A percentile compares a stretch with the other conserved stretches of the same genome.
These are phyloP conservation scores for Lapara coniferarum DNA, from an alignment of 2,888 invertebrate species.

Conservation along the genomic window DNA sequence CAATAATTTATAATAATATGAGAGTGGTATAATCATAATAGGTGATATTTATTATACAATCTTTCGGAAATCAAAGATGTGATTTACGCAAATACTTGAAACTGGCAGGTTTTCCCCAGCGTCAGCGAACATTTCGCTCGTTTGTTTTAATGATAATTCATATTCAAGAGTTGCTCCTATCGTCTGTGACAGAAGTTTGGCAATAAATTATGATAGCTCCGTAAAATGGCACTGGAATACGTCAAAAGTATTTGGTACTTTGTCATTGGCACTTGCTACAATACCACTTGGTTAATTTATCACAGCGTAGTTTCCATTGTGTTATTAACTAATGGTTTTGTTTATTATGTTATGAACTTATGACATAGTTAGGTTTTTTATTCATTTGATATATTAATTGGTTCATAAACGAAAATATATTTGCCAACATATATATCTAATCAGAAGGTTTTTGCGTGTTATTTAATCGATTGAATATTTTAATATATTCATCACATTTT, in stretches of 20 bases:
- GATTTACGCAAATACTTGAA: neutral
- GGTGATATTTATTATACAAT: neutral
- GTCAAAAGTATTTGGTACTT: conserved; percentile 11
- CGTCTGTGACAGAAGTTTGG: conserved; percentile 20
- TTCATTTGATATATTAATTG: neutral
- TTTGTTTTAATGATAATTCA: conserved; percentile 17
- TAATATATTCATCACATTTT: no score
- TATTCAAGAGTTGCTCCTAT: neutral
- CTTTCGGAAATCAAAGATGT: neutral
- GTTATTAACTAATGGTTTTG: conserved; percentile 2
- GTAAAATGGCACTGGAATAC: neutral
- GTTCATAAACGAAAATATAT: neutral
- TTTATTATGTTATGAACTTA: neutral
- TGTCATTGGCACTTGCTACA: neutral
- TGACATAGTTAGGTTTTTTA: neutral
- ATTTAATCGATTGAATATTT: neutral
- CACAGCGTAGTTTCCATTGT: neutral
- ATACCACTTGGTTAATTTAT: conserved; percentile 7
- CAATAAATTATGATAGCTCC: conserved; percentile 18
- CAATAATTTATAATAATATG: no score
- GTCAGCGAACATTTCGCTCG: conserved; percentile 1
- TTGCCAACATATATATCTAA: neutral
- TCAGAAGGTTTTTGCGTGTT: neutral
- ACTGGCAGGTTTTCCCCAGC: neutral
- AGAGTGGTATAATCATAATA: neutral